These are phyloP conservation scores for Drosophila novamexicana DNA, from an alignment of 1,140 invertebrate genomes.

Conservation along the genomic window DNA sequence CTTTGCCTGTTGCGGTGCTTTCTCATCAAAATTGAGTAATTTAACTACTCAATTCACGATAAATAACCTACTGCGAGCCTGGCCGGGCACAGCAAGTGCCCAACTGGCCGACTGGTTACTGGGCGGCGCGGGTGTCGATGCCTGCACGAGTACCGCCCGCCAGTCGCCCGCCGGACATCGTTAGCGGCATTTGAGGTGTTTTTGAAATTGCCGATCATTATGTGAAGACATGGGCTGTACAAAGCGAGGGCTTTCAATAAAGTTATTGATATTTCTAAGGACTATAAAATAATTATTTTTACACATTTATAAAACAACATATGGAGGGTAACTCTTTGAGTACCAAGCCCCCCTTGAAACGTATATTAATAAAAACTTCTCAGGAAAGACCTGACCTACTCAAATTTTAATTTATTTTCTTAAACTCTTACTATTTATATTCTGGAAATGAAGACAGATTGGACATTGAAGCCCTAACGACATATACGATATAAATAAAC, in stretches of 20 bases:
- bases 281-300: no score
- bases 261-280: conserved; percentile 12
- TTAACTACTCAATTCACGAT: conserved; percentile 81
- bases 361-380: no score
- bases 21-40: conserved; percentile 78
- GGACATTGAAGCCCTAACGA: no score
- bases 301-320: no score
- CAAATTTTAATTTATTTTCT: no score
- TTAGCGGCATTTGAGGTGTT: conserved; percentile 73
- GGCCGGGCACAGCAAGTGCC: conserved; percentile 40
- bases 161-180: conserved; percentile 26
- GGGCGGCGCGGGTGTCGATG: conserved; percentile 60
- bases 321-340: no score
- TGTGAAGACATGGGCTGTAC: conserved; percentile 40
- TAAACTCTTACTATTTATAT: no score
- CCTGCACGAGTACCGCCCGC: conserved; percentile 14
- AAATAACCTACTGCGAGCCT: conserved; percentile 67
- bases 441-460: no score
- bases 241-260: conserved; percentile 42
- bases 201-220: conserved; percentile 82
- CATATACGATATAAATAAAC: no score
- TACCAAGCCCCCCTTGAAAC: no score
- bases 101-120: conserved; percentile 12
- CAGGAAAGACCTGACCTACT: no score
- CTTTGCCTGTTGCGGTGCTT: conserved; percentile 17